Evolutionary conservation across 2,113 vertebrate genomes (phyloP), one percentile per base, ranked within the genome.

Genomic region (Rhinopomastus cyanomelas): DNA sequence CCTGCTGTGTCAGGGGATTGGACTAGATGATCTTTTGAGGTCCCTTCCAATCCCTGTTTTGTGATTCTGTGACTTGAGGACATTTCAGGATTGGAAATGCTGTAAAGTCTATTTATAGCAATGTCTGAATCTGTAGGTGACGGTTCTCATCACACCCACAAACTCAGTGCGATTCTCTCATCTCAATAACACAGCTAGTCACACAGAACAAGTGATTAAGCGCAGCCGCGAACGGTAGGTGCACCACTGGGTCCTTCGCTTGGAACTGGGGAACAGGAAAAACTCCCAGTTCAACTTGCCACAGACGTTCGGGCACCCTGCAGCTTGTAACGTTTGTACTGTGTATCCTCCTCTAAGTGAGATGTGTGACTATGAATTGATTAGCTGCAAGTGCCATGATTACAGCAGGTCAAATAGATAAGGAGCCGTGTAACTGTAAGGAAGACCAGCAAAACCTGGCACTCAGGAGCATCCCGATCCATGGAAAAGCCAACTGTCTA

Each of bases 271-370:
- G 81, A 90, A 46, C n/a, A 60, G 46, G 91, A 84, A 90, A 93
- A 88, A 90, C 88, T 81, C 81, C 86, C 39, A 48, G 60, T 94
- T 92, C 92, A 88, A 18, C 86, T 72, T 75, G 77, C 19, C 19
- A 12, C 26, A 56, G 19, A 42, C 23, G 23, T 39, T 36, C 56
- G 64, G 30, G 13, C 53, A 87, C 67, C 75, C 64, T 75, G 61
- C 53, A 68, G 53, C 52, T 75, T 81, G 61, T 78, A 52, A 67
- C 2, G 4, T 3, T 7, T 46, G 30, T 67, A 17, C 80, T 37
- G 25, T 29, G 19, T 66, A 29, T 36, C 19, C 11, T 82, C 25
- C 76, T 55, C 22, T 49, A 85, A 73, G 73, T 34, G 19, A 77
- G 6, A 36, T 32, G 80, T 68, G 39, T 67, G 64, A 56, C 19